Evolutionary conservation across 2,888 invertebrate genomes (phyloP).

Genomic region (Thysanoteuthis rhombus): DNA sequence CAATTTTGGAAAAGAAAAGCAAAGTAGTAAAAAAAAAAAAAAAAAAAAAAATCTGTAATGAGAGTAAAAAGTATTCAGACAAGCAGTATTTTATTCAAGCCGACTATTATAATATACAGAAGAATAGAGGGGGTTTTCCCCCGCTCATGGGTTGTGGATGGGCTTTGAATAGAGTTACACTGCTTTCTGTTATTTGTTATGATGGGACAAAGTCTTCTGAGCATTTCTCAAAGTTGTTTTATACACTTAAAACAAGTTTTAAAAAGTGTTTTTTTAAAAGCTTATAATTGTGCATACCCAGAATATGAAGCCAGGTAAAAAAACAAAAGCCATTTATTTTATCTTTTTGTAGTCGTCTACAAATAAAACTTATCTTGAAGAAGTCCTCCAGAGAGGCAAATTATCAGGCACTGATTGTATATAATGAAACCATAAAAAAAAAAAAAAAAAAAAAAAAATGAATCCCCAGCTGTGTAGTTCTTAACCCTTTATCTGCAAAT

Average conservation of each 20-base stretch:
- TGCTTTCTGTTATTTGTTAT: not conserved
- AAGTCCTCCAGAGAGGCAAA: not conserved
- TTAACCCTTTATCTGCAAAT: not conserved
- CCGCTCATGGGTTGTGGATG: not conserved
- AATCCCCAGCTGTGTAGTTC: not conserved
- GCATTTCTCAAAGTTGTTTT: not conserved
- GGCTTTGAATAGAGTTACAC: not conserved
- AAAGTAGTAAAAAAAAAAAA: too few relatives aligned
- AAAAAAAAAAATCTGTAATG: not conserved
- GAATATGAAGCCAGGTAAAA: not conserved
- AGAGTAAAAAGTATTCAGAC: not conserved
- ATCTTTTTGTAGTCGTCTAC: not conserved
- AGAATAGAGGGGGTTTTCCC: not conserved
- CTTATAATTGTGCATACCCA: not conserved
- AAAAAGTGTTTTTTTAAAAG: not conserved
- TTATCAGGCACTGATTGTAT: conserved; percentile 12
- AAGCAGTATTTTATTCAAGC: not conserved
- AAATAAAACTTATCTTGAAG: not conserved
- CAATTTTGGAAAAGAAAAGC: too few relatives aligned
- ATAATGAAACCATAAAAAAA: not conserved
- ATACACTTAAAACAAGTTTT: not conserved
- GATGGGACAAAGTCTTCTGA: not conserved
- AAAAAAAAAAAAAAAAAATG: not conserved
- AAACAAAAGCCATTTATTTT: not conserved
- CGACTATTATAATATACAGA: not conserved